Percentiles rank a stretch among this genome's conserved stretches.
Evolutionary conservation across 2,888 invertebrate genomes (phyloP).

Genomic region (Embidobia sp.): DNA sequence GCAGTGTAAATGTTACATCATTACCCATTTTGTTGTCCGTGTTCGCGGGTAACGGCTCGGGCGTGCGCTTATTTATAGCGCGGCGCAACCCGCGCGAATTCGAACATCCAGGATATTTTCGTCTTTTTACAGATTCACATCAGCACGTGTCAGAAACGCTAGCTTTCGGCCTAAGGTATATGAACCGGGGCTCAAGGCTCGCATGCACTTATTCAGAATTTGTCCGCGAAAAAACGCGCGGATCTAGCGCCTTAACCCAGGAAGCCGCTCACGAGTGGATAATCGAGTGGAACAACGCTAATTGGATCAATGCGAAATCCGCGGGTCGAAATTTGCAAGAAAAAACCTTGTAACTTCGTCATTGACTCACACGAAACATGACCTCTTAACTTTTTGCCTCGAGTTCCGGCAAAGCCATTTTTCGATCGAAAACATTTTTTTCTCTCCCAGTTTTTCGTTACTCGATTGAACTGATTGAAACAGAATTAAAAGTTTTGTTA

Average conservation of each 20-base stretch:
- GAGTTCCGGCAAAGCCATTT: neutral
- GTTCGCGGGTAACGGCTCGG: conserved; percentile 47
- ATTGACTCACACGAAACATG: neutral
- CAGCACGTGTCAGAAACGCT: conserved; percentile 47
- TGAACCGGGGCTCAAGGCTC: conserved; percentile 40
- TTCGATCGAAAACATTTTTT: too few relatives aligned
- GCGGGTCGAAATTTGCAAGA: conserved; percentile 12
- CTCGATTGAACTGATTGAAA: too few relatives aligned
- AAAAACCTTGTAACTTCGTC: conserved; percentile 9
- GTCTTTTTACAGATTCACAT: conserved; percentile 59
- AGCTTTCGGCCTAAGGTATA: conserved; percentile 28
- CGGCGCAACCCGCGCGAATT: conserved; percentile 49
- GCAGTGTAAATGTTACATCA: conserved; percentile 62
- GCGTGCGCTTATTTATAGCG: conserved; percentile 51
- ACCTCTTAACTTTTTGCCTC: conserved; percentile 11
- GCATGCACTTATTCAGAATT: conserved; percentile 11
- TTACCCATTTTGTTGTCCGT: conserved; percentile 59
- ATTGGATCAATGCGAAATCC: conserved; percentile 23
- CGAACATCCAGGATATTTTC: conserved; percentile 58
- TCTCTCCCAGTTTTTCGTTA: too few relatives aligned
- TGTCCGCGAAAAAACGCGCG: neutral
- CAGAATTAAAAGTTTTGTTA: too few relatives aligned
- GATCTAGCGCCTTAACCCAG: neutral
- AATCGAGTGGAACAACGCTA: conserved; percentile 12
- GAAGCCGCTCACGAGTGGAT: conserved; percentile 22